Percentiles rank a stretch among this genome's conserved stretches.
Evolutionary conservation across 1,140 invertebrate genomes (phyloP).

Genomic region (Holotrichia oblita): DNA sequence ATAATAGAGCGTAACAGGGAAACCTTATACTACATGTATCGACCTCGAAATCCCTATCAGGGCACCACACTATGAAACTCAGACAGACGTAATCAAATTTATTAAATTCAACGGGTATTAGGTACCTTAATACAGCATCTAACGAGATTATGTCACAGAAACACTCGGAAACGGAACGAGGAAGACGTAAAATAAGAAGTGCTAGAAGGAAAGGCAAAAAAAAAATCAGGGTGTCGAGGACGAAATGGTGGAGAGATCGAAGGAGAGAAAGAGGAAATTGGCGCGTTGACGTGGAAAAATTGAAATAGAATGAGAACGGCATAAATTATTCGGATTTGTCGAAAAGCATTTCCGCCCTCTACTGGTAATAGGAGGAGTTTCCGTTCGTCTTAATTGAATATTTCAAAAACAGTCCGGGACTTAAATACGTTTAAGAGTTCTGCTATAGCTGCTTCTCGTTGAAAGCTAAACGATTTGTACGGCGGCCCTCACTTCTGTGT

Average conservation of each 20-base stretch:
- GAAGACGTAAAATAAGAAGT: too few species aligned
- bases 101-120: neutral
- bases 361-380: neutral
- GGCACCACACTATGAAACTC: too few species aligned
- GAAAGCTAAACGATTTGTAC: slow-evolving; percentile 2
- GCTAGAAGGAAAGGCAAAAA: neutral
- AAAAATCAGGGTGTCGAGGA: too few species aligned
- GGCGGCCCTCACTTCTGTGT: neutral
- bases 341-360: neutral
- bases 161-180: neutral
- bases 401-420: slow-evolving; percentile 34
- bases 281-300: slow-evolving; percentile 3
- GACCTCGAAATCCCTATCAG: too few species aligned
- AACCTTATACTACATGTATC: too few species aligned
- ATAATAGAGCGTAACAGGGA: too few species aligned
- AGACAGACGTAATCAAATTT: neutral
- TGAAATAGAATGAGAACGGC: neutral
- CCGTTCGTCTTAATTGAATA: slow-evolving; percentile 24
- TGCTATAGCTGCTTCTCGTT: neutral
- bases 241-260: too few species aligned
- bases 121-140: neutral
- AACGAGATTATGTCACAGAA: neutral
- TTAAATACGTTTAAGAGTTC: neutral
- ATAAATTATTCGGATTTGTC: slow-evolving; percentile 22
- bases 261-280: neutral